Conservation (phyloP, 2,113 vertebrate genomes). For the Syrmaticus mikado region DNA sequence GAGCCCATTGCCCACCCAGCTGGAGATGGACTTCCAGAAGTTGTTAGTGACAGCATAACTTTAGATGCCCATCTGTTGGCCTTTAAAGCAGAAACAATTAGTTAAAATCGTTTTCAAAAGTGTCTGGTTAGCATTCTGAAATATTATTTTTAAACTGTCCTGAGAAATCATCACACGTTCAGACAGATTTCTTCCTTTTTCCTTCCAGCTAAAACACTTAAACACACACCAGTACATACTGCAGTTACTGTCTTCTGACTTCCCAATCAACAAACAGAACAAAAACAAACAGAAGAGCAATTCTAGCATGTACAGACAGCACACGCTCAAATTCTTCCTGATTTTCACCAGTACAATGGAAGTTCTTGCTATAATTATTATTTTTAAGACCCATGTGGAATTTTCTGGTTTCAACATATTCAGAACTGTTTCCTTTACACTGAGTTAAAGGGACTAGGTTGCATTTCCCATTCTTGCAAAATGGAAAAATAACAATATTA, state of each 20-base stretch:
- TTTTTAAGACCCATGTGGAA: background rate
- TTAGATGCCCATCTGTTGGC: accelerated
- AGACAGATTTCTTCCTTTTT: slow-evolving; percentile 5
- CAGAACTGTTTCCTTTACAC: background rate
- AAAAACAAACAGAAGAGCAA: background rate
- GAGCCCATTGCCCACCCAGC: background rate
- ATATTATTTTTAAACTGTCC: background rate
- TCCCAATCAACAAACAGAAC: background rate
- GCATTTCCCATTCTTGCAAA: background rate
- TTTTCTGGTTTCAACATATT: background rate
- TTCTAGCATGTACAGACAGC: background rate
- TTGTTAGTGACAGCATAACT: background rate
- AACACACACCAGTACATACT: background rate
- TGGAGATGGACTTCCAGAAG: background rate
- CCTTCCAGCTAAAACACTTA: background rate
- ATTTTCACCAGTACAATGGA: background rate
- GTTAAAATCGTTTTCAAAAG: background rate
- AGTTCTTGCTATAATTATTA: background rate
- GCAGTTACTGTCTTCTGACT: background rate
- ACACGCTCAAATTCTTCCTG: background rate
- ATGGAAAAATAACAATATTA: background rate
- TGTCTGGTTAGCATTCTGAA: background rate
- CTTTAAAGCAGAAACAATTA: background rate
- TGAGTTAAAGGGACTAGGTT: background rate
- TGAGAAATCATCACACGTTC: background rate